A percentile compares a stretch with the other conserved stretches of the same genome.
phyloP scores from a whole-genome alignment of 2,888 invertebrate species.

The Norana najaformis region DNA sequence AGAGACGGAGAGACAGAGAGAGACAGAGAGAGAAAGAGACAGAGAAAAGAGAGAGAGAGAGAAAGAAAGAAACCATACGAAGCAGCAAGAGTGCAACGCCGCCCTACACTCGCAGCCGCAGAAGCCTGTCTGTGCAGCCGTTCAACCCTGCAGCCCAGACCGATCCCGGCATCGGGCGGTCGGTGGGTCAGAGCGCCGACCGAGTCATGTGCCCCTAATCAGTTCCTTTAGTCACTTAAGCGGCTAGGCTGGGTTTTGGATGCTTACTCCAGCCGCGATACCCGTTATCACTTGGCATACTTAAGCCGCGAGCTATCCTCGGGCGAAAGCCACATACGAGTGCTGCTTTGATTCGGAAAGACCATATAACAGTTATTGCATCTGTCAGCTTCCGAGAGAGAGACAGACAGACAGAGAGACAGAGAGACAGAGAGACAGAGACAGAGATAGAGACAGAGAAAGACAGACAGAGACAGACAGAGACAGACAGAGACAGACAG shows the following conservation, averaged over 20 bases:
- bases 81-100: not conserved
- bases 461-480: no score
- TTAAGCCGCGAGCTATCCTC: not conserved
- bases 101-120: not conserved
- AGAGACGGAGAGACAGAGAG: not conserved
- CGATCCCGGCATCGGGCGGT: not conserved
- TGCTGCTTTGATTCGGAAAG: not conserved
- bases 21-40: not conserved
- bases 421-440: not conserved
- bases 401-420: not conserved
- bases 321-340: not conserved
- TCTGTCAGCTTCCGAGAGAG: not conserved
- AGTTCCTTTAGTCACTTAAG: not conserved
- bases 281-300: slow-evolving; percentile 13
- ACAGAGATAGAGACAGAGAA: not conserved
- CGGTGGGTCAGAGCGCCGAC: not conserved
- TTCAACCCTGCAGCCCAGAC: not conserved
- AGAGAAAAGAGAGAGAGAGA: not conserved
- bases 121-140: not conserved
- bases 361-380: not conserved
- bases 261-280: not conserved
- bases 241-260: not conserved
- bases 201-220: slow-evolving; percentile 7
- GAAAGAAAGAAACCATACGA: not conserved
- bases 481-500: not conserved